Conservation (phyloP, 2,113 vertebrate genomes). For the Xyrauchen texanus region DNA sequence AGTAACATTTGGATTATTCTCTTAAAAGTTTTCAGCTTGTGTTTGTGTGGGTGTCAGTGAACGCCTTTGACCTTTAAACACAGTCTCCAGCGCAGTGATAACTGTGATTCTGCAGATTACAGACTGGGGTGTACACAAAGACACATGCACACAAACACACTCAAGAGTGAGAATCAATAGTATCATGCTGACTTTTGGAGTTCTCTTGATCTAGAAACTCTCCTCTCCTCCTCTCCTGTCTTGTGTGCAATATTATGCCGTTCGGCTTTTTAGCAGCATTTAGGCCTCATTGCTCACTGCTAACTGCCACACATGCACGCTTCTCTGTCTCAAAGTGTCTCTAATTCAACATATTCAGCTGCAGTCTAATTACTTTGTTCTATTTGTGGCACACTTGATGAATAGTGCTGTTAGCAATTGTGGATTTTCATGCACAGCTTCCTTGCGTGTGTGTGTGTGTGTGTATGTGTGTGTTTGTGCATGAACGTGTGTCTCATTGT, state of each 20-base stretch:
- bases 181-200: constrained; percentile 64
- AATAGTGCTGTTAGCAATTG: constrained; percentile 43
- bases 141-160: constrained; percentile 1
- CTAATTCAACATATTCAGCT: constrained; percentile 32
- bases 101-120: constrained; percentile 57
- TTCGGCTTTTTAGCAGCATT: constrained; percentile 5
- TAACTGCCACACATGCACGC: not conserved
- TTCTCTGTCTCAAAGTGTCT: constrained; percentile 8
- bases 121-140: constrained; percentile 39
- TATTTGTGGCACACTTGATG: constrained; percentile 51
- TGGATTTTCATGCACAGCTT: constrained; percentile 20
- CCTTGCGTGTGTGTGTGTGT: constrained; percentile 40
- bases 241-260: not conserved
- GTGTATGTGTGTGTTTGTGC: constrained; percentile 48
- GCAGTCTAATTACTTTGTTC: constrained; percentile 51
- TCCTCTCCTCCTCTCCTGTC: not conserved
- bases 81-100: constrained; percentile 37
- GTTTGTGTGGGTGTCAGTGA: constrained; percentile 26
- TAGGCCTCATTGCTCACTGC: constrained; percentile 14
- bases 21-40: constrained; percentile 12
- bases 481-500: constrained; percentile 32
- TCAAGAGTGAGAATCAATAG: constrained; percentile 72
- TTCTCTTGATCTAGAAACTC: constrained; percentile 7
- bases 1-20: not conserved
- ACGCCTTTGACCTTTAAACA: constrained; percentile 45